A percentile compares a stretch with the other conserved stretches of the same genome.
These are phyloP conservation scores for Siniperca knerii DNA, from an alignment of 2,113 vertebrate genomes.

Conservation along the genomic window DNA sequence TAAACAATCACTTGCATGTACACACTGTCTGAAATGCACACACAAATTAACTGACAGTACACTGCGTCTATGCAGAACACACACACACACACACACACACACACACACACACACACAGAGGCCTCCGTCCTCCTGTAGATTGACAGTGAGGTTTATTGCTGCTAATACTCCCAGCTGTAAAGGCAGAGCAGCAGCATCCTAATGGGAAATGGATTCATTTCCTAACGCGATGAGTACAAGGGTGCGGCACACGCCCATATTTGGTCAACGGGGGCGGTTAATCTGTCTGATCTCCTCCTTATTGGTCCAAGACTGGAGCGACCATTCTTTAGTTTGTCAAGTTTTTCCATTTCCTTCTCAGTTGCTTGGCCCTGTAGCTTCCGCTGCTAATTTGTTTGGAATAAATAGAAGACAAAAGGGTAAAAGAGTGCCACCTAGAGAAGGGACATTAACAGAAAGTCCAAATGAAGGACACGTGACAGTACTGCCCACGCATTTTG, in stretches of 20 bases:
- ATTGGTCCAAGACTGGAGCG: not conserved
- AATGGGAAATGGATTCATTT: conserved; percentile 81
- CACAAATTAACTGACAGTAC: conserved; percentile 51
- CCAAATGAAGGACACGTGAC: not conserved
- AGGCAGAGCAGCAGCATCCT: conserved; percentile 75
- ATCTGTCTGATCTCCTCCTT: conserved; percentile 54
- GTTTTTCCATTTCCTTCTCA: conserved; percentile 14
- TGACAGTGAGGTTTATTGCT: conserved; percentile 82
- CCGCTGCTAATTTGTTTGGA: not conserved
- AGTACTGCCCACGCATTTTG: not conserved
- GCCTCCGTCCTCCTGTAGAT: conserved; percentile 61
- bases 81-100: conserved; percentile 18
- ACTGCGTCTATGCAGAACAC: conserved; percentile 23
- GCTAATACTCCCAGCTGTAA: conserved; percentile 80
- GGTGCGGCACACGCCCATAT: conserved; percentile 71
- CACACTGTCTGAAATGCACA: conserved; percentile 25
- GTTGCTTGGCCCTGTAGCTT: not conserved
- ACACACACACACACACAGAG: conserved; percentile 44
- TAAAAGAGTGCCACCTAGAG: not conserved
- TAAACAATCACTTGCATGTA: conserved; percentile 22
- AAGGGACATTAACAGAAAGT: not conserved
- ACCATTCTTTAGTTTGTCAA: conserved; percentile 23
- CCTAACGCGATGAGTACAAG: conserved; percentile 68
- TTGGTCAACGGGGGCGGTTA: conserved; percentile 69
- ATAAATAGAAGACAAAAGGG: not conserved